These are phyloP conservation scores for Drosophila triauraria DNA, from an alignment of 1,140 invertebrate species.

Conservation along the genomic window DNA sequence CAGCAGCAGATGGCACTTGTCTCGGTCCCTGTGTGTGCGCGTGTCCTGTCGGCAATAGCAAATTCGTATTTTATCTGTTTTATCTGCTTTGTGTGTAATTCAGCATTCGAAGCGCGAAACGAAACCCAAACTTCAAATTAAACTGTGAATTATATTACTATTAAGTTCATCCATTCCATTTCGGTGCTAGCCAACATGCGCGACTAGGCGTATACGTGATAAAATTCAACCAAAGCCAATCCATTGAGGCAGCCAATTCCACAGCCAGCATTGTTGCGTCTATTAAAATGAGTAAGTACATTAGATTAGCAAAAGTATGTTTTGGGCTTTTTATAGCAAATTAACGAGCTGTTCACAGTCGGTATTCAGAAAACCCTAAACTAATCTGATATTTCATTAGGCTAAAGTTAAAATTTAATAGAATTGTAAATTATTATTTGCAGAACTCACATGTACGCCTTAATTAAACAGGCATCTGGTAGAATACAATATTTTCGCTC, in stretches of 20 bases:
- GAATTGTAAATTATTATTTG: not conserved
- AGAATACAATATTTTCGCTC: not conserved
- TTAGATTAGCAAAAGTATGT: too few species aligned
- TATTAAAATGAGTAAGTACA: constrained; percentile 67
- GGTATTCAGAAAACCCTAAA: not conserved
- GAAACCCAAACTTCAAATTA: constrained; percentile 39
- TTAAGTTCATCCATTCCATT: constrained; percentile 39
- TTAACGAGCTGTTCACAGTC: not conserved
- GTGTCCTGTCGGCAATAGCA: constrained; percentile 42
- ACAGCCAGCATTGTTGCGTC: constrained; percentile 36
- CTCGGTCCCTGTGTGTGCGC: constrained; percentile 16
- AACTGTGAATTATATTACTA: constrained; percentile 50
- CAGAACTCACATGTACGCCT: not conserved
- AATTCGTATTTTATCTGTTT: constrained; percentile 15
- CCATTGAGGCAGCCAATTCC: constrained; percentile 9
- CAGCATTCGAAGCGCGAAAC: constrained; percentile 36
- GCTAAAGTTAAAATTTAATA: not conserved
- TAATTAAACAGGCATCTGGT: not conserved
- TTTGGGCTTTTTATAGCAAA: not conserved
- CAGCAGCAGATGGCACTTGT: constrained; percentile 34
- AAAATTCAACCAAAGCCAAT: constrained; percentile 40
- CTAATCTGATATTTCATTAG: too few species aligned
- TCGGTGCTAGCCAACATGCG: constrained; percentile 54
- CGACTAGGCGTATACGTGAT: constrained; percentile 77
- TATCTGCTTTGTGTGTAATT: constrained; percentile 56